Evolutionary conservation across 92 coral and sea anemone genomes (phyloP).

Genomic region (Meandrina meandrites): DNA sequence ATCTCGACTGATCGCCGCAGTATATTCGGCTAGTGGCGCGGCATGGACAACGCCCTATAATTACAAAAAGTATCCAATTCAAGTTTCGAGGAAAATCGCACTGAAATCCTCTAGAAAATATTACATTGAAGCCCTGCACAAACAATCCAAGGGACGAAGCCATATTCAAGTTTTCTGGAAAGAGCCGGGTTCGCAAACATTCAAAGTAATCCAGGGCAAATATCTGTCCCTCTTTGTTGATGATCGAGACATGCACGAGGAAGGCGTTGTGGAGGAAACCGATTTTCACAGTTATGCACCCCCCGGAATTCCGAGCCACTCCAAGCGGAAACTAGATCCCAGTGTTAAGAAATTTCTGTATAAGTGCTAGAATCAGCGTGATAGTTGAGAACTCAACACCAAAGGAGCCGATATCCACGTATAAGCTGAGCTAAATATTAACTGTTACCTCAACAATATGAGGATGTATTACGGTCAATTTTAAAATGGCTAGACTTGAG

Average conservation of each 20-base stretch:
- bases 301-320: constrained; percentile 60
- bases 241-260: constrained; percentile 63
- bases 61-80: constrained; percentile 66
- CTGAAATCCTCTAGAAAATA: constrained; percentile 67
- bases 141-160: constrained; percentile 74
- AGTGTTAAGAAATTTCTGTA: constrained; percentile 58
- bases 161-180: constrained; percentile 85
- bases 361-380: constrained; percentile 26
- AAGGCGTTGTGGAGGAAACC: constrained; percentile 52
- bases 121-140: constrained; percentile 81
- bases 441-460: too few relatives aligned
- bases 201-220: constrained; percentile 49
- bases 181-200: constrained; percentile 51
- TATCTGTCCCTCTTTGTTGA: constrained; percentile 69
- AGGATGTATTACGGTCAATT: too few relatives aligned
- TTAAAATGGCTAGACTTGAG: too few relatives aligned
- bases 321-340: constrained; percentile 66
- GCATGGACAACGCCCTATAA: constrained; percentile 64
- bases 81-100: constrained; percentile 66
- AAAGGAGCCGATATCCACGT: too few relatives aligned
- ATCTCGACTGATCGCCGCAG: constrained; percentile 80
- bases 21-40: constrained; percentile 64
- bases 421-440: too few relatives aligned
- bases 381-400: too few relatives aligned
- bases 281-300: constrained; percentile 72